A percentile compares a stretch with the other conserved stretches of the same genome.
Conservation (phyloP, 2,888 invertebrate species). For the Drosophila testacea region DNA sequence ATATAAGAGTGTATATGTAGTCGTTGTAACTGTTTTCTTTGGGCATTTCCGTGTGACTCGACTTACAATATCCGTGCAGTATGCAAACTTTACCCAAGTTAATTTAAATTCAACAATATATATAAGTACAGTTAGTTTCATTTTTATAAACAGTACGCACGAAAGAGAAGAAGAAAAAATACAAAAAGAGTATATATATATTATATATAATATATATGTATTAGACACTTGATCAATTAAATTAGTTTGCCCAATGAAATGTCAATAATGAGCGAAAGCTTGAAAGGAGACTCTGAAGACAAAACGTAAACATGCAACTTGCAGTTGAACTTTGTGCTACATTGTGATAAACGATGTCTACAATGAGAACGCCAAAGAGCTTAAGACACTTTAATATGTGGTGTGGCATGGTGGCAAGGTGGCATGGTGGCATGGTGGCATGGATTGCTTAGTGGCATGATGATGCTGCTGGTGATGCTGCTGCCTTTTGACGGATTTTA, state of each 20-base stretch:
- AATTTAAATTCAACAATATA: conserved; percentile 35
- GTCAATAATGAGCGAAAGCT: conserved; percentile 44
- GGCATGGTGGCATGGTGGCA: conserved; percentile 2
- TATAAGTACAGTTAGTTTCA: conserved; percentile 38
- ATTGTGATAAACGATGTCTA: conserved; percentile 31
- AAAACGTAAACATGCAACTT: conserved; percentile 38
- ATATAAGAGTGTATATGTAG: conserved; percentile 2
- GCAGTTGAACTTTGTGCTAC: conserved; percentile 32
- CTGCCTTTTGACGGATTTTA: conserved; percentile 29
- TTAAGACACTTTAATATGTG: conserved; percentile 10
- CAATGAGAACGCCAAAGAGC: conserved; percentile 28
- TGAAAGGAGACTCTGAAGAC: conserved; percentile 3
- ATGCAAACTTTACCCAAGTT: conserved; percentile 81
- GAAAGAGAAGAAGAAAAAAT: conserved; percentile 72
- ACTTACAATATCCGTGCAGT: conserved; percentile 85
- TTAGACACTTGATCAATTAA: conserved; percentile 60
- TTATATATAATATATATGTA: conserved; percentile 43
- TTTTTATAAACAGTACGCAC: conserved; percentile 61
- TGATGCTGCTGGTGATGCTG: neutral
- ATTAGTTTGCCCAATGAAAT: conserved; percentile 50
- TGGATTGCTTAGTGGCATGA: neutral
- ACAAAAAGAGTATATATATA: conserved; percentile 62
- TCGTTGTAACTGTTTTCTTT: conserved; percentile 9
- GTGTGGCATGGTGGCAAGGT: conserved; percentile 6
- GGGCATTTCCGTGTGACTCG: conserved; percentile 35